Evolutionary conservation across 53 echinoderm and acorn worm species (phyloP).

Genomic region (Crossaster papposus): DNA sequence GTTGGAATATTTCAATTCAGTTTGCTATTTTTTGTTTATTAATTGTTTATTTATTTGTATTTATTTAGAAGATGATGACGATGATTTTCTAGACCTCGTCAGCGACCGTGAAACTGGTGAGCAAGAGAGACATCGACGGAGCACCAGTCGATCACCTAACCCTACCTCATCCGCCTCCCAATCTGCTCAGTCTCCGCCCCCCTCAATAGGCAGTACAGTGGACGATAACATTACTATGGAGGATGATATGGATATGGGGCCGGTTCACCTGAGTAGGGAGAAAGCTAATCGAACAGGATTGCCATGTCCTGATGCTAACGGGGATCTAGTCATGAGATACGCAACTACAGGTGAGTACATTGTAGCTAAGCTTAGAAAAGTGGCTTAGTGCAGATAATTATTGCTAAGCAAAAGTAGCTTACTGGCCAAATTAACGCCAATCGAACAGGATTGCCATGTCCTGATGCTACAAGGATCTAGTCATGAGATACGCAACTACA

Average conservation of each 20-base stretch:
- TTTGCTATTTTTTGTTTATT: not conserved
- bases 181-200: conserved; percentile 16
- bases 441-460: conserved; percentile 66
- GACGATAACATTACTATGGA: conserved; percentile 73
- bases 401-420: no score
- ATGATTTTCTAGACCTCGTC: conserved; percentile 82
- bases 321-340: conserved; percentile 77
- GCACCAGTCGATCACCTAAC: conserved; percentile 45
- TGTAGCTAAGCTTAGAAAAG: not conserved
- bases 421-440: conserved; percentile 6
- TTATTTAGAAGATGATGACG: conserved; percentile 78
- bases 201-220: conserved; percentile 36
- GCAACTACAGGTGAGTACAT: conserved; percentile 71
- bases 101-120: conserved; percentile 95
- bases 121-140: conserved; percentile 69
- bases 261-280: conserved; percentile 69
- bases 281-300: conserved; percentile 70
- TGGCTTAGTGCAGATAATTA: not conserved
- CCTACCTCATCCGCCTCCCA: conserved; percentile 25
- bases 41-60: no score
- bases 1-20: no score
- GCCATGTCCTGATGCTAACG: conserved; percentile 56
- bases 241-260: conserved; percentile 79
- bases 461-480: conserved; percentile 63
- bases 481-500: conserved; percentile 82